Conservation (phyloP, 2,113 vertebrate species). For the Tiliqua scincoides region DNA sequence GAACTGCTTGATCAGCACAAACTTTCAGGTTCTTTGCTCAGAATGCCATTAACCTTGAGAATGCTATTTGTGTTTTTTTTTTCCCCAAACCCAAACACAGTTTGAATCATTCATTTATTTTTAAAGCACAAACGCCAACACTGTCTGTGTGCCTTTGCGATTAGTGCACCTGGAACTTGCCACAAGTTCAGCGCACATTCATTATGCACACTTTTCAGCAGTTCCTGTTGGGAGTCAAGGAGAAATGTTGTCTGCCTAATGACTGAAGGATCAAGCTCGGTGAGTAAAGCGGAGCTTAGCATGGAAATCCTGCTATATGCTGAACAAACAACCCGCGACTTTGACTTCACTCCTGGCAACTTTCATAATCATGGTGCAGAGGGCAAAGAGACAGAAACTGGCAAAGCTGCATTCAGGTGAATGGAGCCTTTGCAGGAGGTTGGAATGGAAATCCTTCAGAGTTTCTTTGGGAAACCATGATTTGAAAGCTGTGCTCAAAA, state of each 20-base stretch:
- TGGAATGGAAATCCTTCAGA: background rate
- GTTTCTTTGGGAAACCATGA: background rate
- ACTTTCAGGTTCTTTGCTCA: conserved; percentile 50
- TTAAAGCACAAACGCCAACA: conserved; percentile 31
- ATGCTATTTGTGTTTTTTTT: conserved; percentile 26
- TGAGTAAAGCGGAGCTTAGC: background rate
- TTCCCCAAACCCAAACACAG: conserved; percentile 27
- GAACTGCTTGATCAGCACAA: conserved; percentile 54
- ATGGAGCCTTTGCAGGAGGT: background rate
- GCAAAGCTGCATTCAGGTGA: rapidly evolving
- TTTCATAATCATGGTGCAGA: background rate
- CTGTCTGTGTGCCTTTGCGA: conserved; percentile 1
- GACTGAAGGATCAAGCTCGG: background rate
- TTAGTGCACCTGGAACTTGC: conserved; percentile 6
- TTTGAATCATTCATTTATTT: conserved; percentile 48
- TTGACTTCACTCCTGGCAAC: conserved; percentile 11
- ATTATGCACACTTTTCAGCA: background rate
- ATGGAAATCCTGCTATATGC: conserved; percentile 21
- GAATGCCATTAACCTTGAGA: conserved; percentile 45
- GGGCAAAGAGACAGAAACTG: background rate
- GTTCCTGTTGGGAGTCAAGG: background rate
- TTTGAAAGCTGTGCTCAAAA: background rate
- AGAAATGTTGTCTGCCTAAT: conserved; percentile 9
- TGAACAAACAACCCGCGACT: conserved; percentile 19
- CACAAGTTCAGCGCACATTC: conserved; percentile 3